Evolutionary conservation across 2,113 vertebrate genomes (phyloP).

Genomic region (Dicerorhinus sumatrensis): DNA sequence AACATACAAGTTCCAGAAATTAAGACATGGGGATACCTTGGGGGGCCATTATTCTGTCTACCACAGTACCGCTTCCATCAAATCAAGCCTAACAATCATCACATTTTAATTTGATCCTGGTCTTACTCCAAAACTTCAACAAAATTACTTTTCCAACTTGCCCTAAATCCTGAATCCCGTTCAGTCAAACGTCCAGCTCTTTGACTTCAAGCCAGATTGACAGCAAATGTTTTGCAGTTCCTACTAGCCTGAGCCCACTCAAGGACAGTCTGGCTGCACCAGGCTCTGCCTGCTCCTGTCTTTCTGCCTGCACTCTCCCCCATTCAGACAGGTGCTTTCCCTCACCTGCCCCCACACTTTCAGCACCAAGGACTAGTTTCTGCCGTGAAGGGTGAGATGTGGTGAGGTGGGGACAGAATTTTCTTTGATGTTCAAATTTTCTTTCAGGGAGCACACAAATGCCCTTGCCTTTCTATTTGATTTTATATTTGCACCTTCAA

Average conservation of each 20-base stretch:
- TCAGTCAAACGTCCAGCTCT: neutral
- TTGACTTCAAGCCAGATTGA: neutral
- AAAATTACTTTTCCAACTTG: conserved; percentile 28
- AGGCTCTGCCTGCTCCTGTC: neutral
- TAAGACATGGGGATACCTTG: neutral
- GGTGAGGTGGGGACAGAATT: neutral
- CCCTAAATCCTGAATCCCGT: neutral
- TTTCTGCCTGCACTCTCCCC: neutral
- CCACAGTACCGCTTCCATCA: neutral
- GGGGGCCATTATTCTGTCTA: neutral
- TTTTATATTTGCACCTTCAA: conserved; percentile 13
- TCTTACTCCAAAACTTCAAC: conserved; percentile 8
- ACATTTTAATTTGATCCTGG: conserved; percentile 24
- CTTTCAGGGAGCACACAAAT: neutral
- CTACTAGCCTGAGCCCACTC: neutral
- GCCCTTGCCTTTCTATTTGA: neutral
- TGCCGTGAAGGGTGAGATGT: neutral
- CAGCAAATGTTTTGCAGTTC: neutral
- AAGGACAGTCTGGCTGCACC: neutral
- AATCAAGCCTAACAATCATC: neutral
- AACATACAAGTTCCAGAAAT: neutral
- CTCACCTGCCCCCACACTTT: neutral
- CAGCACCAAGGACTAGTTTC: neutral
- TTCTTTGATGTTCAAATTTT: neutral
- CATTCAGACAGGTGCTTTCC: neutral